A percentile compares a stretch with the other conserved stretches of the same genome.
phyloP scores from a whole-genome alignment of 2,113 vertebrate species.

The Oreotrochilus melanogaster region DNA sequence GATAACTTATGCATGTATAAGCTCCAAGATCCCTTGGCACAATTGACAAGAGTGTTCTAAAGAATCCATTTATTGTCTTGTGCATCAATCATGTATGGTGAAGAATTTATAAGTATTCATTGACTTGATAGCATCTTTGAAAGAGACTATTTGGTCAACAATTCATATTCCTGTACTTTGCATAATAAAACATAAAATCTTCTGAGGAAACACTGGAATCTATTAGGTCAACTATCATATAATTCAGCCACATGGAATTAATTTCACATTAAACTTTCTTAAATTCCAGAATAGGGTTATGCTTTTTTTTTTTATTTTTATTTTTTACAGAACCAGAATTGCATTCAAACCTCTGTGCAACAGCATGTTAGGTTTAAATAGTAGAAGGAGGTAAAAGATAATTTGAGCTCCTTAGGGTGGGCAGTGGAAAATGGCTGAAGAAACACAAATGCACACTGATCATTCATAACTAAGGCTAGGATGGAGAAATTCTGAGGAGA shows the following conservation, averaged over 20 bases:
- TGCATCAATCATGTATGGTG: not conserved
- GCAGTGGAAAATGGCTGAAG: not conserved
- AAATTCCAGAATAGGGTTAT: not conserved
- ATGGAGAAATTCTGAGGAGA: not conserved
- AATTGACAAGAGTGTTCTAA: not conserved
- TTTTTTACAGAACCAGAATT: not conserved
- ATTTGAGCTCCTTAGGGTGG: not conserved
- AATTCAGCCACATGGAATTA: not conserved
- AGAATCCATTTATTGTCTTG: not conserved
- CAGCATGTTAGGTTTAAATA: not conserved
- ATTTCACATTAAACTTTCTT: not conserved
- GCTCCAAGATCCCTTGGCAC: not conserved
- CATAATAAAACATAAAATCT: not conserved
- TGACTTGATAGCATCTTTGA: not conserved
- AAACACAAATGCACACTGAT: not conserved
- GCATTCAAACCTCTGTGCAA: not conserved
- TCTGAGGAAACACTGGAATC: not conserved
- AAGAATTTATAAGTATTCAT: conserved; percentile 3
- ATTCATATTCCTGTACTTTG: not conserved
- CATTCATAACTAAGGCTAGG: not conserved
- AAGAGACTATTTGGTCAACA: conserved; percentile 15
- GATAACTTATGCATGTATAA: not conserved
- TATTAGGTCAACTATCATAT: not conserved
- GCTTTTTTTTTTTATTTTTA: not conserved
- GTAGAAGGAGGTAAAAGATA: not conserved